Percentiles rank a stretch among this genome's conserved stretches.
phyloP scores from a whole-genome alignment of 2,888 invertebrate species.

The Taphrorychus bicolor region DNA sequence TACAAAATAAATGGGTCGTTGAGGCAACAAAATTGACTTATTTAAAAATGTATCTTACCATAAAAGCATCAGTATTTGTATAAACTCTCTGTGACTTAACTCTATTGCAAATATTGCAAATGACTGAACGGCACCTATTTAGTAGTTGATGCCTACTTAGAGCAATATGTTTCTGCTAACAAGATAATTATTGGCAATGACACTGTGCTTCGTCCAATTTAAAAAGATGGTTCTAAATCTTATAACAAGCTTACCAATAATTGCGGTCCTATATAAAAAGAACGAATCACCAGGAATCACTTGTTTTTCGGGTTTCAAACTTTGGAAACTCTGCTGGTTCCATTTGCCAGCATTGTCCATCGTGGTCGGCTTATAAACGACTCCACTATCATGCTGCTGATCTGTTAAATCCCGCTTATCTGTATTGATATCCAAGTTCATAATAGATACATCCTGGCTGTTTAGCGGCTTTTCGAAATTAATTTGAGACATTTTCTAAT shows the following conservation, averaged over 20 bases:
- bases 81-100: too few relatives aligned
- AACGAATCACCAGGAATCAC: constrained; percentile 24
- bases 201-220: not conserved
- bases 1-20: too few relatives aligned
- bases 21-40: too few relatives aligned
- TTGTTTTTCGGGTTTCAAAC: constrained; percentile 28
- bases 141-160: too few relatives aligned
- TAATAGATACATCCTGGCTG: not conserved
- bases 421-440: constrained; percentile 20
- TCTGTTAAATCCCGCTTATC: constrained; percentile 23
- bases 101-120: too few relatives aligned
- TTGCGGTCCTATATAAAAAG: constrained; percentile 42
- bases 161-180: too few relatives aligned
- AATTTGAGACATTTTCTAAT: not conserved
- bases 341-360: constrained; percentile 17
- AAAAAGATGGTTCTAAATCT: too few relatives aligned
- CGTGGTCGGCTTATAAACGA: constrained; percentile 34
- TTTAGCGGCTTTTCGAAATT: not conserved
- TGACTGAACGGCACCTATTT: too few relatives aligned
- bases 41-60: too few relatives aligned
- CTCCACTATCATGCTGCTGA: constrained; percentile 27
- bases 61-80: too few relatives aligned
- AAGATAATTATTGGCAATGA: not conserved
- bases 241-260: constrained; percentile 38
- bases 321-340: constrained; percentile 25